Conservation (phyloP, 2,797 vertebrate genomes). For the Pygocentrus nattereri region DNA sequence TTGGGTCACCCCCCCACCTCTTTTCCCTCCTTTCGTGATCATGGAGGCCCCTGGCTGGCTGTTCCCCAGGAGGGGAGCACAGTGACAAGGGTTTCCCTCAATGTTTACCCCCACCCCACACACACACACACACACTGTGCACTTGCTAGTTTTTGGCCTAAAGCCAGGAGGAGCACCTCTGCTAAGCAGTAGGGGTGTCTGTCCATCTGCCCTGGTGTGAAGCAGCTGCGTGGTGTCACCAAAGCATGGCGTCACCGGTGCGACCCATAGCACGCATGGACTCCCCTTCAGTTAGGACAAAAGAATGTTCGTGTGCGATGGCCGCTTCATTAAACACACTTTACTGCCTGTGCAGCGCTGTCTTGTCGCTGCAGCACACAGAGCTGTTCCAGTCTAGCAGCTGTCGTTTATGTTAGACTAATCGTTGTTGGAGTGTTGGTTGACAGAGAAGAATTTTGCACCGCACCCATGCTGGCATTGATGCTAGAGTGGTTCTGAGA, state of each 20-base stretch:
- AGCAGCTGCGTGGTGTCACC: not conserved
- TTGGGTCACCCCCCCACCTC: slow-evolving; percentile 42
- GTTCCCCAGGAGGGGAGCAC: slow-evolving; percentile 18
- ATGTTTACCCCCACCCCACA: not conserved
- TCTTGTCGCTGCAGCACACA: not conserved
- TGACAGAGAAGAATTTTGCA: slow-evolving; percentile 32
- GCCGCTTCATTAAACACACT: not conserved
- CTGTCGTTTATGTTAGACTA: slow-evolving; percentile 30
- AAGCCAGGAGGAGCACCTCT: not conserved
- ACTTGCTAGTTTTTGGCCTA: slow-evolving; percentile 4
- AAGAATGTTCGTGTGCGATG: not conserved
- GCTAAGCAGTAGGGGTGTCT: slow-evolving; percentile 12
- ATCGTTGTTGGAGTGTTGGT: slow-evolving; percentile 20
- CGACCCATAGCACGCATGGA: not conserved
- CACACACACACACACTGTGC: not conserved
- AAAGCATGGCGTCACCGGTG: not conserved
- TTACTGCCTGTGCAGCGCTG: not conserved
- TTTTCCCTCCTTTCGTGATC: not conserved
- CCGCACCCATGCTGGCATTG: not conserved
- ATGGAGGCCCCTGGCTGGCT: slow-evolving; percentile 39
- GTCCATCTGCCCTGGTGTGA: not conserved
- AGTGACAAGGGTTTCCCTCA: slow-evolving; percentile 31
- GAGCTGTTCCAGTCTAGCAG: slow-evolving; percentile 21
- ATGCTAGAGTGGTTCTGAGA: slow-evolving; percentile 35
- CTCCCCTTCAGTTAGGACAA: not conserved